Base-by-base conservation (phyloP, 2,888 invertebrate genomes). In the Coenonympha arcania region DNA sequence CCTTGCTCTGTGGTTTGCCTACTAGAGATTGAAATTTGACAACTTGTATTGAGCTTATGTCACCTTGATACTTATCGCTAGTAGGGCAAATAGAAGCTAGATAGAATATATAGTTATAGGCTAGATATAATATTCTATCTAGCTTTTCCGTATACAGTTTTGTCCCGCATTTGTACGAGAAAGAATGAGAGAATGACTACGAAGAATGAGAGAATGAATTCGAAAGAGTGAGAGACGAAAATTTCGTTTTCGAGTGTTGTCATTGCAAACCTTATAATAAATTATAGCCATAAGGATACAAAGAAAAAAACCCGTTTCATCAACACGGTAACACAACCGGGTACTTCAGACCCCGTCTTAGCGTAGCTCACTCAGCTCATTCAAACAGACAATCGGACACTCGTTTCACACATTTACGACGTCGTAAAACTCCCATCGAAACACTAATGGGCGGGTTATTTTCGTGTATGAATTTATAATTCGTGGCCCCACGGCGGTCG, bases 361-460 rank as follows among this genome's bases (percentile, higher is more conserved):
- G 19, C 11, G n/a, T n/a, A n/a, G n/a, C n/a, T n/a, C n/a, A n/a
- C n/a, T n/a, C n/a, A n/a, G n/a, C n/a, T n/a, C n/a, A n/a, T 19
- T 18, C 20, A 37, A 19, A 22, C 22, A 22, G 22, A 20, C 11
- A 9, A 11, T n/a, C n/a, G 11, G 26, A 30, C 43, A 24, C 44
- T 54, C 59, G 57, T 65, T 62, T 61, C 59, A 65, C 65, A 66
- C 59, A 57, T 65, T 63, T 59, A 68, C 62, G 61, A 60, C 48
- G 45, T 48, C 50, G 56, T 62, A 61, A 63, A 66, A 54, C 28
- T 54, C 56, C 34, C 53, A 50, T 55, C 44, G 52, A 30, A 42
- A 33, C 48, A 50, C 54, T 48, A 54, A 58, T 57, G 59, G 64
- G 62, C 63, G 63, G 61, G 57, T 56, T 58, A 44, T 55, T 44